phyloP scores from a whole-genome alignment of 1,140 invertebrate genomes.

The Leptopilina clavipes region DNA sequence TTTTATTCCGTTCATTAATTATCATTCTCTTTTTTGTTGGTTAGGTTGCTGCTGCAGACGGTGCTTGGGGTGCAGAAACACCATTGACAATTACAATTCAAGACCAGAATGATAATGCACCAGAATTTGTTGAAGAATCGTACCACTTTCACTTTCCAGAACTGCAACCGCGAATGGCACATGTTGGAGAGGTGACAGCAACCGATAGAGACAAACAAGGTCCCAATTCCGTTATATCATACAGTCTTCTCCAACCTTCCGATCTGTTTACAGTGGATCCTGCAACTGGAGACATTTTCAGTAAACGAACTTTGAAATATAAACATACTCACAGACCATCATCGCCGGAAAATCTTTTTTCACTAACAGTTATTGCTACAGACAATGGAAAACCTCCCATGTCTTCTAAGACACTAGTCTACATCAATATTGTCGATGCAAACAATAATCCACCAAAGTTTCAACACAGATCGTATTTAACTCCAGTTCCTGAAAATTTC shows the following conservation, averaged over 20 bases:
- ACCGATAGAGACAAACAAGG: slow-evolving; percentile 93
- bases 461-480: slow-evolving; percentile 82
- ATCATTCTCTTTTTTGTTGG: neutral
- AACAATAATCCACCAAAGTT: slow-evolving; percentile 93
- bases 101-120: slow-evolving; percentile 96
- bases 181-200: slow-evolving; percentile 92
- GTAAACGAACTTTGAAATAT: slow-evolving; percentile 88
- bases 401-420: slow-evolving; percentile 87
- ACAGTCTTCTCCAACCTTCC: slow-evolving; percentile 91
- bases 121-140: slow-evolving; percentile 90
- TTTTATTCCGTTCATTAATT: neutral
- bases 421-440: slow-evolving; percentile 92
- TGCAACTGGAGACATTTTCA: slow-evolving; percentile 91
- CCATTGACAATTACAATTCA: slow-evolving; percentile 93
- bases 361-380: slow-evolving; percentile 88
- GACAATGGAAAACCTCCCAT: slow-evolving; percentile 95
- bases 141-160: slow-evolving; percentile 95
- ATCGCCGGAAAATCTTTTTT: slow-evolving; percentile 92
- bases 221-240: slow-evolving; percentile 95
- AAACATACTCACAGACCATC: slow-evolving; percentile 84
- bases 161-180: slow-evolving; percentile 83
- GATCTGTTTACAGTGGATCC: slow-evolving; percentile 93
- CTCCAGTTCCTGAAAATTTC: slow-evolving; percentile 88
- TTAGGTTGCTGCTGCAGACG: slow-evolving; percentile 86
- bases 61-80: slow-evolving; percentile 91